These are phyloP conservation scores for Anniella stebbinsi DNA, from an alignment of 2,797 vertebrate genomes.

Conservation along the genomic window DNA sequence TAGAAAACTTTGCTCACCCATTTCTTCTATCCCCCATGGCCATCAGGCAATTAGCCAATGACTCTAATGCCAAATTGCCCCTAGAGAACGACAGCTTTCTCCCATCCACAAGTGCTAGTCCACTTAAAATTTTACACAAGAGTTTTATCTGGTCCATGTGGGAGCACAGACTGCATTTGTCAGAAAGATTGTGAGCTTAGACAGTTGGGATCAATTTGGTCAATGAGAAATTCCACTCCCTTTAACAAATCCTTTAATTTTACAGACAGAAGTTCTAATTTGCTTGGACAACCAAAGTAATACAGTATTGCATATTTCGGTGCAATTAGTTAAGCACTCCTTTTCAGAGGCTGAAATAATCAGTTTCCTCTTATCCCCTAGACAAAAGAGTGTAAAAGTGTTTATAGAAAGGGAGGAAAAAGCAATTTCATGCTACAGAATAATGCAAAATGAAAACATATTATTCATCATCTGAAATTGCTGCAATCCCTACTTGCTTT, in stretches of 20 bases:
- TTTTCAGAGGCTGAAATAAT: constrained; percentile 32
- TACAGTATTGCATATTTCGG: constrained; percentile 12
- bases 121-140: not conserved
- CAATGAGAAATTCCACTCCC: not conserved
- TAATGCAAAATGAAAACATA: constrained; percentile 24
- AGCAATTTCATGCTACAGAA: constrained; percentile 49
- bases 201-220: not conserved
- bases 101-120: not conserved
- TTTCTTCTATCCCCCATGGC: not conserved
- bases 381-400: constrained; percentile 34
- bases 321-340: constrained; percentile 33
- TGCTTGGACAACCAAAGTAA: constrained; percentile 18
- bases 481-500: not conserved
- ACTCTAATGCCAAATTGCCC: not conserved
- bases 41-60: not conserved
- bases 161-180: not conserved
- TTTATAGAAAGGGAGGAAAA: constrained; percentile 27
- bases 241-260: constrained; percentile 18
- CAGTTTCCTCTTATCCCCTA: constrained; percentile 40
- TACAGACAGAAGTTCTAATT: constrained; percentile 13
- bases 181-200: not conserved
- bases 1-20: not conserved
- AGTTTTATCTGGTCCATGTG: not conserved
- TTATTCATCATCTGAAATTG: constrained; percentile 19
- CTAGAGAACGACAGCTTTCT: not conserved